A percentile compares a stretch with the other conserved stretches of the same genome.
Conservation (phyloP, 2,113 vertebrate genomes). For the Ciconia boyciana region DNA sequence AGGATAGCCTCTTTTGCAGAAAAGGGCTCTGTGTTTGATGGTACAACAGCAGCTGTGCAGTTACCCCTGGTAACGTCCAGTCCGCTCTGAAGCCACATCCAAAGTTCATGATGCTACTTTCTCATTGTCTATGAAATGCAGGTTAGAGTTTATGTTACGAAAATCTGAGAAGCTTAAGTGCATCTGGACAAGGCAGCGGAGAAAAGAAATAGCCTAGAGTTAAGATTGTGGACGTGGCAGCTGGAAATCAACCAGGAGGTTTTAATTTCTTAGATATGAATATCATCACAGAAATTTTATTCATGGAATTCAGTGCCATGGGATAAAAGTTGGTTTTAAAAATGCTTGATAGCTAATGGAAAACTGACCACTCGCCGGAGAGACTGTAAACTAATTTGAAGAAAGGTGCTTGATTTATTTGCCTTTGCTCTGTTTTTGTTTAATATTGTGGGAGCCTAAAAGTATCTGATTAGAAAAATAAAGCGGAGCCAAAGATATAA, state of each 20-base stretch:
- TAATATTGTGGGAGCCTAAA: not conserved
- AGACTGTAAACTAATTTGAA: not conserved
- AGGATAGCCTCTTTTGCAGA: not conserved
- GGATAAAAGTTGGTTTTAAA: not conserved
- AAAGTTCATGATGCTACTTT: not conserved
- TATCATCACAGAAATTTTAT: not conserved
- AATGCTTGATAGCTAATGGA: not conserved
- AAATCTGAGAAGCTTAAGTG: not conserved
- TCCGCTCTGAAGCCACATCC: not conserved
- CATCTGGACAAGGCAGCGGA: not conserved
- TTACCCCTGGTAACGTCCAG: not conserved
- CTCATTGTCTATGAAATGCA: accelerated
- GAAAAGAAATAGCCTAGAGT: not conserved
- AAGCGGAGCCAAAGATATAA: not conserved
- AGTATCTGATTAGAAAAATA: not conserved
- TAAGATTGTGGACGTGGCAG: not conserved
- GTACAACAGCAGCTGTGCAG: not conserved
- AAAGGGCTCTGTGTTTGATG: not conserved
- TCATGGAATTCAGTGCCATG: not conserved
- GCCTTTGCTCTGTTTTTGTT: not conserved
- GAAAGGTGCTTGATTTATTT: not conserved
- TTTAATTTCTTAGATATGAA: not conserved
- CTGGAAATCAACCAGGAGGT: not conserved
- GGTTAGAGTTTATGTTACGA: not conserved
- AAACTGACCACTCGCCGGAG: not conserved